Evolutionary conservation across 2,888 invertebrate species (phyloP).

Genomic region (Masnerella sp.): DNA sequence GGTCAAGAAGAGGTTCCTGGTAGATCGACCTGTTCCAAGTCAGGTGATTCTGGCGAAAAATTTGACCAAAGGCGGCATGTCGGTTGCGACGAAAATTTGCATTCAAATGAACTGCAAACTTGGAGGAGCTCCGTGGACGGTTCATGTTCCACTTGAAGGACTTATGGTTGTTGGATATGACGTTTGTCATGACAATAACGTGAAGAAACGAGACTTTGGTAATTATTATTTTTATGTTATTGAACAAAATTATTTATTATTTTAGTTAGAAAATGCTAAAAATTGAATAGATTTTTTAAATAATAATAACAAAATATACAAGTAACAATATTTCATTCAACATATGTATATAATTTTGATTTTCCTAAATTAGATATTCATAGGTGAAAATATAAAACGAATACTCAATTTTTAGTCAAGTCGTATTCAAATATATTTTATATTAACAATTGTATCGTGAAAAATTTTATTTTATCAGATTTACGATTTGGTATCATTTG

Average conservation of each 20-base stretch:
- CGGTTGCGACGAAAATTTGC: conserved; percentile 93
- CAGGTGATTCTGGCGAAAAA: conserved; percentile 81
- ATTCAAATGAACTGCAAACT: conserved; percentile 97
- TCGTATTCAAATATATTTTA: too few relatives aligned
- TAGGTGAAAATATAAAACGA: not conserved
- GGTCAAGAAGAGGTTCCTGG: conserved; percentile 90
- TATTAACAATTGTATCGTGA: too few relatives aligned
- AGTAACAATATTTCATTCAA: too few relatives aligned
- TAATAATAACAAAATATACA: too few relatives aligned
- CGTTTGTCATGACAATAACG: conserved; percentile 89
- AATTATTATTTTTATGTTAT: too few relatives aligned
- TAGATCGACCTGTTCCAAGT: conserved; percentile 85
- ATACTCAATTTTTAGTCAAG: not conserved
- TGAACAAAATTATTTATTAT: too few relatives aligned
- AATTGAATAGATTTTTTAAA: too few relatives aligned
- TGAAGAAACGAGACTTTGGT: conserved; percentile 79
- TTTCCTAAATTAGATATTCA: too few relatives aligned
- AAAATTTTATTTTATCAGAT: too few relatives aligned
- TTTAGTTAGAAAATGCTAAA: not conserved
- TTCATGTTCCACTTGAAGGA: conserved; percentile 82
- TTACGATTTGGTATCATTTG: too few relatives aligned
- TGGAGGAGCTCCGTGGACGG: conserved; percentile 92
- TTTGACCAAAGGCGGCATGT: conserved; percentile 80
- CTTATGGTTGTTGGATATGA: conserved; percentile 93
- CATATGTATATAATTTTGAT: too few relatives aligned